A percentile compares a stretch with the other conserved stretches of the same genome.
These are phyloP conservation scores for Polymixis flavicincta DNA, from an alignment of 2,888 invertebrate genomes.

Conservation along the genomic window DNA sequence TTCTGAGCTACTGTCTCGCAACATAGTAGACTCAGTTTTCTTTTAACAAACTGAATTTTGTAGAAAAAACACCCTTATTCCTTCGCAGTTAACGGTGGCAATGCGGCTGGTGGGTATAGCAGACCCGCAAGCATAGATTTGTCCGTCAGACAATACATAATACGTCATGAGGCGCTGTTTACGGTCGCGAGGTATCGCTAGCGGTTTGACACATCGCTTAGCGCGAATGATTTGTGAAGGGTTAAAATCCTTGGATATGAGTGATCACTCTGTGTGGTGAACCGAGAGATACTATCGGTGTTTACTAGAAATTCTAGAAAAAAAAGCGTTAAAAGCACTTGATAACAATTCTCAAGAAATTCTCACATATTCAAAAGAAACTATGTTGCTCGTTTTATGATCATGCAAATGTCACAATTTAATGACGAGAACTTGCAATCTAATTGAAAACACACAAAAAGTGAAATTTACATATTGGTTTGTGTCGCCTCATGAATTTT, in stretches of 20 bases:
- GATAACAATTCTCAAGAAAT: not conserved
- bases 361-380: not conserved
- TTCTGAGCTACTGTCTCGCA: slow-evolving; percentile 86
- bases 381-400: slow-evolving; percentile 14
- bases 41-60: slow-evolving; percentile 8
- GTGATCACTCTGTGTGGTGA: slow-evolving; percentile 56
- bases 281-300: slow-evolving; percentile 23
- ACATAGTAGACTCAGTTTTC: slow-evolving; percentile 77
- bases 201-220: slow-evolving; percentile 86
- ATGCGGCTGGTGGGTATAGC: slow-evolving; percentile 43
- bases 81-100: slow-evolving; percentile 59
- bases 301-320: slow-evolving; percentile 46
- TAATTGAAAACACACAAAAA: not conserved
- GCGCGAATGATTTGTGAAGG: slow-evolving; percentile 85
- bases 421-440: not conserved
- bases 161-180: slow-evolving; percentile 85
- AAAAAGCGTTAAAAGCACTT: not conserved
- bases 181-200: slow-evolving; percentile 86
- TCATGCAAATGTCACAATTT: slow-evolving; percentile 5
- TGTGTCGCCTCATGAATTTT: not conserved
- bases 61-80: slow-evolving; percentile 64
- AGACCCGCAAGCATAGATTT: slow-evolving; percentile 67
- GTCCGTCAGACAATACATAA: slow-evolving; percentile 83
- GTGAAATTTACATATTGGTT: too few relatives aligned
- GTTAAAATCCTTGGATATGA: slow-evolving; percentile 75